Evolutionary conservation across 2,797 vertebrate species (phyloP).

Genomic region (Spheniscus humboldti): DNA sequence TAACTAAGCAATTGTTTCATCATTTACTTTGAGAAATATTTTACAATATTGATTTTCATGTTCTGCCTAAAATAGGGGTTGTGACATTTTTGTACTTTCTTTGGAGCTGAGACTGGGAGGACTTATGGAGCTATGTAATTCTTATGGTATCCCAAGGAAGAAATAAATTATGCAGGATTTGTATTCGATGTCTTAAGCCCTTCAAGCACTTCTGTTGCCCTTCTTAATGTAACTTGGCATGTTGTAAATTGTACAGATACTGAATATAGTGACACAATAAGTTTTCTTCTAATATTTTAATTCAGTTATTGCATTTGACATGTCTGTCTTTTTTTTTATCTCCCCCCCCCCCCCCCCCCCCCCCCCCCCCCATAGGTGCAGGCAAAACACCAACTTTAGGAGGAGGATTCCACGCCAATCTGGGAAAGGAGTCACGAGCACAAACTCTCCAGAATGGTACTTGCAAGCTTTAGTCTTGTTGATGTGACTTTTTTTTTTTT

Average conservation of each 20-base stretch:
- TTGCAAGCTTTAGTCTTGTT: neutral
- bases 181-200: neutral
- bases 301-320: neutral
- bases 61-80: neutral
- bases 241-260: neutral
- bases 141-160: neutral
- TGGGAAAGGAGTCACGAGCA: constrained; percentile 92
- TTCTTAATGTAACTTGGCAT: neutral
- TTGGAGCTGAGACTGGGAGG: neutral
- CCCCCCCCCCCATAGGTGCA: constrained; percentile 72
- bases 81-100: neutral
- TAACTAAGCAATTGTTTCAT: neutral
- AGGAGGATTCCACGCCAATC: constrained; percentile 88
- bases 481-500: neutral
- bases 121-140: neutral
- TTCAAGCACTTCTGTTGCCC: neutral
- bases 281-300: neutral
- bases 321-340: neutral
- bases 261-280: neutral
- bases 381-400: constrained; percentile 87
- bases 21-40: neutral
- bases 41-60: neutral
- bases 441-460: constrained; percentile 93
- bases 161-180: neutral
- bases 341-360: too few species aligned